Conservation (phyloP, 2,888 invertebrate species). For the Hypena proboscidalis region DNA sequence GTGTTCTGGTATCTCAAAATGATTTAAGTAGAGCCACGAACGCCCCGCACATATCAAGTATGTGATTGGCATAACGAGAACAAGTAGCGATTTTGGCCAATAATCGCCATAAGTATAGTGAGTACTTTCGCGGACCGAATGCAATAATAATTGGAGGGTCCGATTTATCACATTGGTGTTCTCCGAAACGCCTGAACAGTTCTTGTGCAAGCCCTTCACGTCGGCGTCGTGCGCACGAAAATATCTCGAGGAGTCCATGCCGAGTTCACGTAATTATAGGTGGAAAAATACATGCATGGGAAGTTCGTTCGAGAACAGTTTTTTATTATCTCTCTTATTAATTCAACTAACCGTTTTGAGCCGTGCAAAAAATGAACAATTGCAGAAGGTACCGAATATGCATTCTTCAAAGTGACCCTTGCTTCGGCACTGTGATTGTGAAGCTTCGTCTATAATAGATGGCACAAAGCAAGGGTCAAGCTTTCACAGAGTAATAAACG, state of each 20-base stretch:
- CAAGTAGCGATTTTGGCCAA: slow-evolving; percentile 80
- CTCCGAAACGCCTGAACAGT: slow-evolving; percentile 80
- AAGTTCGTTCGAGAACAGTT: slow-evolving; percentile 61
- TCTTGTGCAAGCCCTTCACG: slow-evolving; percentile 81
- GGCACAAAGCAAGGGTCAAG: slow-evolving; percentile 73
- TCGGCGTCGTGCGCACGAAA: slow-evolving; percentile 82
- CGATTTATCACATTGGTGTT: slow-evolving; percentile 83
- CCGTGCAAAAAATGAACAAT: slow-evolving; percentile 73
- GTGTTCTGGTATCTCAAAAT: slow-evolving; percentile 6
- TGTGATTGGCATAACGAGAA: slow-evolving; percentile 81
- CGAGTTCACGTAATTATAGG: slow-evolving; percentile 79
- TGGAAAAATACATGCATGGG: slow-evolving; percentile 80
- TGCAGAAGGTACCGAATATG: slow-evolving; percentile 48
- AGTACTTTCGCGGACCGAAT: slow-evolving; percentile 81
- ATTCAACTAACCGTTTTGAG: slow-evolving; percentile 67
- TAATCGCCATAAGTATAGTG: slow-evolving; percentile 80
- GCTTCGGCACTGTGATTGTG: slow-evolving; percentile 55
- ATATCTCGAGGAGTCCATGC: slow-evolving; percentile 77
- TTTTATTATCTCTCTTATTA: slow-evolving; percentile 68
- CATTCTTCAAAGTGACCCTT: slow-evolving; percentile 66
- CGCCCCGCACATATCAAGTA: slow-evolving; percentile 35
- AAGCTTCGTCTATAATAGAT: slow-evolving; percentile 61
- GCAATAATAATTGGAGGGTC: slow-evolving; percentile 83
- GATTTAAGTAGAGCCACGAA: slow-evolving; percentile 15
- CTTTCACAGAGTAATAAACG: slow-evolving; percentile 62